A percentile compares a stretch with the other conserved stretches of the same genome.
phyloP scores from a whole-genome alignment of 2,113 vertebrate species.

The Prunella himalayana region DNA sequence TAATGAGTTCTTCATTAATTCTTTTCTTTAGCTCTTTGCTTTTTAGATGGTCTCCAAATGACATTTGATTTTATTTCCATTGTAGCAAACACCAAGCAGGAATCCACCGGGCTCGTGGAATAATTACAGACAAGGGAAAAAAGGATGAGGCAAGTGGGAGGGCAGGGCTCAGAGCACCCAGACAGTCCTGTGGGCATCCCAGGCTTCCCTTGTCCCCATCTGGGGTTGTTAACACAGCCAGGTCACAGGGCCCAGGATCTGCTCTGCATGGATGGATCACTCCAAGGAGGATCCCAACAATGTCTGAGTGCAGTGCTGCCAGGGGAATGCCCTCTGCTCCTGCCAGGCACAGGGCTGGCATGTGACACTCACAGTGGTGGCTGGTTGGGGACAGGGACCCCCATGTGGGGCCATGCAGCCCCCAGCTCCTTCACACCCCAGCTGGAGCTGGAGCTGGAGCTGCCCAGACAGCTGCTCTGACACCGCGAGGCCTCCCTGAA shows the following conservation, averaged over 20 bases:
- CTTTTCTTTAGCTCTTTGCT: constrained; percentile 5
- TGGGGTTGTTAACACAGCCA: not conserved
- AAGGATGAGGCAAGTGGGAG: rapidly evolving
- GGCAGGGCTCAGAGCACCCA: not conserved
- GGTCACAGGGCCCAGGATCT: not conserved
- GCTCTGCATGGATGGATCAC: not conserved
- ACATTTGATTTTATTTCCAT: not conserved
- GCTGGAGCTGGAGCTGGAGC: not conserved
- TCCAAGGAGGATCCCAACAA: not conserved
- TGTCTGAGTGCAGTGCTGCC: not conserved
- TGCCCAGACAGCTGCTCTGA: not conserved
- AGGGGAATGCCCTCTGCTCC: not conserved
- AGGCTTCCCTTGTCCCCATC: not conserved
- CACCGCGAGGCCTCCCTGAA: constrained; percentile 30
- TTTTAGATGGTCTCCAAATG: not conserved
- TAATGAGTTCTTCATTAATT: constrained; percentile 39
- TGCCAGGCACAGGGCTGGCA: not conserved
- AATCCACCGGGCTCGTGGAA: not conserved
- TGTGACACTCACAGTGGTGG: not conserved
- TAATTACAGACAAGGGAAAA: not conserved
- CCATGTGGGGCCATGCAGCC: not conserved
- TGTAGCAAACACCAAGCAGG: not conserved
- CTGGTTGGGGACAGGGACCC: not conserved
- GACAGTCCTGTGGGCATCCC: not conserved
- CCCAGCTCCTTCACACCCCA: not conserved